Conservation (phyloP, 2,888 invertebrate genomes). For the Drosophila quinaria region DNA sequence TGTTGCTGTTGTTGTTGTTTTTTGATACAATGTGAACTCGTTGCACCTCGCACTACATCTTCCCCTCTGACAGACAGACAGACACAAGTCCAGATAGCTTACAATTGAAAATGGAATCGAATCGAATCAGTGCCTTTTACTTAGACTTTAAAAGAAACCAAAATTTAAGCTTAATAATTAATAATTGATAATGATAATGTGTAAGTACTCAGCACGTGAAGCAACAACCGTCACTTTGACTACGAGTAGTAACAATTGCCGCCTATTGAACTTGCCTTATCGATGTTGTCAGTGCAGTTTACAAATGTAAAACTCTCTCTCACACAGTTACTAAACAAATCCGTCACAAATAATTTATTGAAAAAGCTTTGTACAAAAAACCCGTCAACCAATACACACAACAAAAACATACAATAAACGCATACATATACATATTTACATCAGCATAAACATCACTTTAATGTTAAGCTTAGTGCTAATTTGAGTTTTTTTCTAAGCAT, state of each 20-base stretch:
- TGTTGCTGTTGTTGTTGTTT: constrained; percentile 49
- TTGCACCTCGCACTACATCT: constrained; percentile 66
- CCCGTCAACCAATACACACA: constrained; percentile 32
- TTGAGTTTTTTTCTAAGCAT: constrained; percentile 61
- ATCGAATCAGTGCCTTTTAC: constrained; percentile 73
- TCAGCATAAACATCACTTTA: constrained; percentile 55
- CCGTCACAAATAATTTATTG: constrained; percentile 61
- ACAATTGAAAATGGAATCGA: constrained; percentile 39
- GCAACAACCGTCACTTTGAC: constrained; percentile 59
- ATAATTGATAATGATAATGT: constrained; percentile 20
- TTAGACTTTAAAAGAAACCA: constrained; percentile 67
- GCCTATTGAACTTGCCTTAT: constrained; percentile 72
- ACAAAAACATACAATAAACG: constrained; percentile 24
- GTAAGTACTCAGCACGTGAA: constrained; percentile 38
- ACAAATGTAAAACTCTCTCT: constrained; percentile 14
- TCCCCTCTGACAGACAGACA: constrained; percentile 5
- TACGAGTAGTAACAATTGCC: constrained; percentile 54
- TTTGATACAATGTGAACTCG: constrained; percentile 67
- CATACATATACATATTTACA: constrained; percentile 45
- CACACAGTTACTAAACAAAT: constrained; percentile 62
- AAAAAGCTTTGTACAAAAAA: constrained; percentile 60
- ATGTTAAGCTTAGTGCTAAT: constrained; percentile 65
- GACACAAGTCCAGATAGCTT: constrained; percentile 24
- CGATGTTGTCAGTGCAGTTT: constrained; percentile 44
- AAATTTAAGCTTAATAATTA: constrained; percentile 52